Percentiles rank a stretch among this genome's conserved stretches.
These are phyloP conservation scores for Ladona fulva DNA, from an alignment of 1,140 invertebrate genomes.

Conservation along the genomic window DNA sequence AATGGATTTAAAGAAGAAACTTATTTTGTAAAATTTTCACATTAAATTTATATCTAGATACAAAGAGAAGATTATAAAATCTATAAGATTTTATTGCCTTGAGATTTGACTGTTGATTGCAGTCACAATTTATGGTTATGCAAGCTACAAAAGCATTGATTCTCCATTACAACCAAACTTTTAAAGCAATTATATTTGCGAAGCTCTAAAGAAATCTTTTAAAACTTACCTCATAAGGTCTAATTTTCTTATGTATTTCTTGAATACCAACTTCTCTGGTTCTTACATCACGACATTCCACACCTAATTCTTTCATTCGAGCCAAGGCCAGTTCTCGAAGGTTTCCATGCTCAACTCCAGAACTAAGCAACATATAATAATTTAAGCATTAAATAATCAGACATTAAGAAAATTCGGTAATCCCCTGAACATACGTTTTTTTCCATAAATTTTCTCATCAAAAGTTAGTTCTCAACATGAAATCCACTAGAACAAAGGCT, in stretches of 20 bases:
- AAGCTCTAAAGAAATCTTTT: neutral
- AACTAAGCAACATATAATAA: slow-evolving; percentile 45
- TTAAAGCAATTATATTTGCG: neutral
- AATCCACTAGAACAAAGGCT: too few relatives aligned
- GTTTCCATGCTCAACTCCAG: slow-evolving; percentile 98
- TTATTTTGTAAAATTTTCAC: too few relatives aligned
- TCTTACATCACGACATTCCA: slow-evolving; percentile 89
- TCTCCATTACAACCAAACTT: neutral
- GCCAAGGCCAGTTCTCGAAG: slow-evolving; percentile 89
- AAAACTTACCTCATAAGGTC: slow-evolving; percentile 67
- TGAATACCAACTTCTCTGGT: slow-evolving; percentile 99
- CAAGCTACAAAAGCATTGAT: too few relatives aligned
- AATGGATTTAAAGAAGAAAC: too few relatives aligned
- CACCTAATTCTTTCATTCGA: slow-evolving; percentile 93
- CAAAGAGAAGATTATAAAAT: neutral
- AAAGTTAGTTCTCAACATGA: too few relatives aligned
- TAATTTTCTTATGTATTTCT: slow-evolving; percentile 95
- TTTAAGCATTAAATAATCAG: too few relatives aligned
- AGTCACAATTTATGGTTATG: neutral
- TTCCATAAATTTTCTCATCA: too few relatives aligned
- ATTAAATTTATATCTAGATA: too few relatives aligned
- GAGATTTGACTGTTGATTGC: too few relatives aligned
- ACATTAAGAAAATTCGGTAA: too few relatives aligned
- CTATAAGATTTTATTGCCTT: too few relatives aligned
- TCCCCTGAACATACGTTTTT: too few relatives aligned